Conservation (phyloP, 2,888 invertebrate genomes). For the Theristus sp. region DNA sequence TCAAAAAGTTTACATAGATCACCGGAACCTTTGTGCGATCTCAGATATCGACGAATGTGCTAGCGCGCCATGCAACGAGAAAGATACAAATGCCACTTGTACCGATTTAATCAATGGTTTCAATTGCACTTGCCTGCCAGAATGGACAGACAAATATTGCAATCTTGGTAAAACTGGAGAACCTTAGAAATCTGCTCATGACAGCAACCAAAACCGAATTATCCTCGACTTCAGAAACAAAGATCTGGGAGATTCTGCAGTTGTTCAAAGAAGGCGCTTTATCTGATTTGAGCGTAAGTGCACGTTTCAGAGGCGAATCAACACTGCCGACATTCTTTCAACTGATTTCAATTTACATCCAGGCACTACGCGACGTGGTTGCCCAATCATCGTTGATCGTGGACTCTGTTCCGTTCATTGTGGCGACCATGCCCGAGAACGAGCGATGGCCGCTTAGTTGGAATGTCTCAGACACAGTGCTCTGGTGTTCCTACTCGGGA, state of each 20-base stretch:
- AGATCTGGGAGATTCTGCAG: neutral
- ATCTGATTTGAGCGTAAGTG: neutral
- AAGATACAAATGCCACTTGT: constrained; percentile 1
- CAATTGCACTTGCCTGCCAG: constrained; percentile 1
- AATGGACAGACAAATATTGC: neutral
- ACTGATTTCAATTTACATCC: neutral
- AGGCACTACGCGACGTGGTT: neutral
- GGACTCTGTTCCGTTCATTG: constrained; percentile 2
- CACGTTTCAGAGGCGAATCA: no score
- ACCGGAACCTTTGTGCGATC: neutral
- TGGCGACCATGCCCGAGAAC: neutral
- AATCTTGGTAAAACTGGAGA: neutral
- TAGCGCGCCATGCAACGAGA: neutral
- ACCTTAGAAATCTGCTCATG: neutral
- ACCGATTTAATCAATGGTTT: constrained; percentile 3
- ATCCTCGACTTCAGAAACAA: neutral
- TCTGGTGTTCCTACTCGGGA: neutral
- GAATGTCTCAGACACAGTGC: neutral
- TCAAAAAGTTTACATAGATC: no score
- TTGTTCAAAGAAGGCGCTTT: neutral
- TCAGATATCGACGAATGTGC: constrained; percentile 4
- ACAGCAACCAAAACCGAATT: neutral
- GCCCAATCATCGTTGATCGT: neutral
- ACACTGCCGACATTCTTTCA: no score
- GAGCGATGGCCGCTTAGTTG: neutral